phyloP scores from a whole-genome alignment of 1,140 invertebrate species.

The Orussus abietinus region DNA sequence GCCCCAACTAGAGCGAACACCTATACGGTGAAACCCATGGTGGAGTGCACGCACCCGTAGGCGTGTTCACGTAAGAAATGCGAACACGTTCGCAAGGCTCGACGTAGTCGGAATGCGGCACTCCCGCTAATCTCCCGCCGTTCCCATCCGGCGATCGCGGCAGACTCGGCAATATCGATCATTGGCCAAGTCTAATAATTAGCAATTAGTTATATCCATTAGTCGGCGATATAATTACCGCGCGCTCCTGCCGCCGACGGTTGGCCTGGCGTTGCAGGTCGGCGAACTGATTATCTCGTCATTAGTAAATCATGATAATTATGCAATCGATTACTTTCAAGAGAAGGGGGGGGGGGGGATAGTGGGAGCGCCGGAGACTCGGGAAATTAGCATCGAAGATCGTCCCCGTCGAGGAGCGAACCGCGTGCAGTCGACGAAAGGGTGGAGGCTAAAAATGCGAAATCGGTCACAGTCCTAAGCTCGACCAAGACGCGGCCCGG shows the following conservation, averaged over 20 bases:
- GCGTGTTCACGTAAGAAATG: too few relatives aligned
- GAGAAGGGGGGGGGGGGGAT: conserved; percentile 11
- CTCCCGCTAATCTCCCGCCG: conserved; percentile 41
- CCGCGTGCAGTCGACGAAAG: too few relatives aligned
- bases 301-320: conserved; percentile 46
- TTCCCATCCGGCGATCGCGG: neutral
- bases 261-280: too few relatives aligned
- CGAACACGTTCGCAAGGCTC: too few relatives aligned
- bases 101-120: conserved; percentile 16
- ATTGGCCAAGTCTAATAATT: conserved; percentile 54
- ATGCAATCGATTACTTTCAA: conserved; percentile 43
- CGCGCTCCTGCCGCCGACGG: conserved; percentile 45
- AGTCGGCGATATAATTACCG: conserved; percentile 54
- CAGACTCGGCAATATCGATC: conserved; percentile 48
- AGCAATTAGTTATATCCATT: conserved; percentile 57
- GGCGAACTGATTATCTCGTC: conserved; percentile 43
- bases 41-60: too few relatives aligned
- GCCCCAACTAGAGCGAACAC: too few relatives aligned
- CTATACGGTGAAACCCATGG: too few relatives aligned
- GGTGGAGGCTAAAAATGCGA: too few relatives aligned
- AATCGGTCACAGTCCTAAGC: too few relatives aligned
- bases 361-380: conserved; percentile 14
- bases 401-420: too few relatives aligned
- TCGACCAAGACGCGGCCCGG: too few relatives aligned
- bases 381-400: too few relatives aligned